These are phyloP conservation scores for Chrysolina americana DNA, from an alignment of 2,888 invertebrate species.

Conservation along the genomic window DNA sequence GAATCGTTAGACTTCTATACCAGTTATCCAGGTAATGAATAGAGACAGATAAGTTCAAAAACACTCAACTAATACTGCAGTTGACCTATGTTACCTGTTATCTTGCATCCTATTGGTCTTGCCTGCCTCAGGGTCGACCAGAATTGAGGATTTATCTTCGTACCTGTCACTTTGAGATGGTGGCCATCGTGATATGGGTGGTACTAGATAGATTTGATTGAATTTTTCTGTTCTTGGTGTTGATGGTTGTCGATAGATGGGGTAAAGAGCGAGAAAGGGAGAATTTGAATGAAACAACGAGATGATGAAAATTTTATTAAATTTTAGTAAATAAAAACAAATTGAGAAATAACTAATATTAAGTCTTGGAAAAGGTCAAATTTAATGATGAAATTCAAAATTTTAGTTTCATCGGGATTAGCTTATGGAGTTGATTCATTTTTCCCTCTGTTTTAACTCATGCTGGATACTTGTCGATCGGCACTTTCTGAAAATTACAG, in stretches of 20 bases:
- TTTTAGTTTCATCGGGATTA: no score
- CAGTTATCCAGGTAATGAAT: neutral
- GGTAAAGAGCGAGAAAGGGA: constrained; percentile 34
- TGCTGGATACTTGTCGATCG: no score
- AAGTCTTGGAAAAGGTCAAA: no score
- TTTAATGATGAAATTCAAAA: no score
- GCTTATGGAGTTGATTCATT: no score
- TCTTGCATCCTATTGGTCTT: constrained; percentile 55
- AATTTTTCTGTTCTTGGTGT: constrained; percentile 28
- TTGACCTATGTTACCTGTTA: constrained; percentile 36
- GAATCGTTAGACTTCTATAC: neutral
- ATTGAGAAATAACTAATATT: no score
- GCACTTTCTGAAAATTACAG: no score
- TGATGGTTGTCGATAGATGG: constrained; percentile 51
- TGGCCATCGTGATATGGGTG: constrained; percentile 60
- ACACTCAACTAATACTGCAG: constrained; percentile 7
- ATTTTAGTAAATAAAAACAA: no score
- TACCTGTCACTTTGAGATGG: constrained; percentile 52
- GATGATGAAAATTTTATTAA: neutral
- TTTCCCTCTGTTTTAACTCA: no score
- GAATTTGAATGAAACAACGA: neutral
- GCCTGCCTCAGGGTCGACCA: constrained; percentile 57
- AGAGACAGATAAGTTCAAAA: constrained; percentile 7
- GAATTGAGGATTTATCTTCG: constrained; percentile 57
- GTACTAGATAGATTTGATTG: constrained; percentile 36